Evolutionary conservation across 2,888 invertebrate species (phyloP), one percentile per base, ranked within the genome.

Genomic region (Odontomyia ornata): DNA sequence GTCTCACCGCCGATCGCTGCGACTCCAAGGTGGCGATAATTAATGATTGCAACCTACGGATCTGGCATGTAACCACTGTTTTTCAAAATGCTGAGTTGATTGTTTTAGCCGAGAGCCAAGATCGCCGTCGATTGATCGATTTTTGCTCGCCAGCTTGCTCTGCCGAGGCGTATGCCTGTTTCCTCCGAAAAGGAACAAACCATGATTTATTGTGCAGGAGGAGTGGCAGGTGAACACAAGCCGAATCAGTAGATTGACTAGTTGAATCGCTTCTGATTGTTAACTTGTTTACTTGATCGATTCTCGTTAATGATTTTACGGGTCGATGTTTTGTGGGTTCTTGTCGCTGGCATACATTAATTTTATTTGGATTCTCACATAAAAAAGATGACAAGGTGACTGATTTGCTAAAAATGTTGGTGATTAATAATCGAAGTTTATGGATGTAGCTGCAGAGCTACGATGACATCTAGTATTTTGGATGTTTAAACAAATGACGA

Each of bases 1-100:
- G 25, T 25, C 25, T 60, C 60, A 18, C 11, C 27, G 69, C n/a
- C 9, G 47, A 47, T 69, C 47, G 47, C 47, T 69, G 21, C 18
- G 27, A 27, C 73, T 73, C 27, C 23, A 21, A 73, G 60, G 73
- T 73, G 73, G 75, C 52, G 71, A 69, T 76, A 78, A 78, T 78
- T 78, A 78, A 78, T 78, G 78, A 78, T 76, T 57, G 60, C 69
- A 75, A 57, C 73, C 78, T 60, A 56, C 73, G 46, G 56, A 69
- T 73, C 76, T 78, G 78, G 69, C 78, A 57, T 78, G 75, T 75
- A 76, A 78, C 78, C 78, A 78, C 78, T 78, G 78, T 78, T 78
- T 77, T 75, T 78, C 76, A 77, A 77, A 78, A 76, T 69, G 76
- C 75, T 67, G 71, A 28, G 75, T 76, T 77, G 78, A 78, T 78